Percentiles rank a stretch among this genome's conserved stretches.
Evolutionary conservation across 2,888 invertebrate species (phyloP).

Genomic region (Chymomyza amoena): DNA sequence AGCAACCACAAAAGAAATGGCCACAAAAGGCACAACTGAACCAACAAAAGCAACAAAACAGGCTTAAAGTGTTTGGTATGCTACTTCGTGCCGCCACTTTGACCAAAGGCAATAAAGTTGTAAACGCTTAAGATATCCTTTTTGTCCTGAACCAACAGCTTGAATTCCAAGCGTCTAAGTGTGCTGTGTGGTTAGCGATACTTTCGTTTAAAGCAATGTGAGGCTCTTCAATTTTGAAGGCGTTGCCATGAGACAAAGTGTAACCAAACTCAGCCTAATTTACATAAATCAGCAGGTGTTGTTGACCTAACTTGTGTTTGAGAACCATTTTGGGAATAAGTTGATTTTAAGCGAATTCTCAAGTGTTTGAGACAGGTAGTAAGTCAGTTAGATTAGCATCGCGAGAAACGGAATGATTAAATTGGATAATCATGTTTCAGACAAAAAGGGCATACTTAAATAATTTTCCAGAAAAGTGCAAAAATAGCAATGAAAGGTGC

Average conservation of each 20-base stretch:
- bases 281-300: neutral
- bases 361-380: neutral
- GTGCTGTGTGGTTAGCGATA: neutral
- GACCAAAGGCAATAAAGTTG: constrained; percentile 57
- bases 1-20: constrained; percentile 15
- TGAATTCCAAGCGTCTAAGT: neutral
- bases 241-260: neutral
- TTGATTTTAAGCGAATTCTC: neutral
- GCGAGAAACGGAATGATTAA: no score
- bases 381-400: neutral
- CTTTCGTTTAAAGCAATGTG: neutral
- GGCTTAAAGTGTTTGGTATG: neutral
- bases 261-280: neutral
- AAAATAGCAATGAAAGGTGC: no score
- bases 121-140: constrained; percentile 60
- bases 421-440: no score
- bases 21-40: constrained; percentile 3
- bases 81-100: constrained; percentile 31
- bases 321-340: neutral
- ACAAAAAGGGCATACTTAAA: no score
- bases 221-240: neutral
- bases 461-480: no score
- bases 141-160: neutral
- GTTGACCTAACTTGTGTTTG: neutral
- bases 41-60: neutral